Evolutionary conservation across 2,888 invertebrate genomes (phyloP), one percentile per base, ranked within the genome.

Genomic region (Tolmerus cingulatus): DNA sequence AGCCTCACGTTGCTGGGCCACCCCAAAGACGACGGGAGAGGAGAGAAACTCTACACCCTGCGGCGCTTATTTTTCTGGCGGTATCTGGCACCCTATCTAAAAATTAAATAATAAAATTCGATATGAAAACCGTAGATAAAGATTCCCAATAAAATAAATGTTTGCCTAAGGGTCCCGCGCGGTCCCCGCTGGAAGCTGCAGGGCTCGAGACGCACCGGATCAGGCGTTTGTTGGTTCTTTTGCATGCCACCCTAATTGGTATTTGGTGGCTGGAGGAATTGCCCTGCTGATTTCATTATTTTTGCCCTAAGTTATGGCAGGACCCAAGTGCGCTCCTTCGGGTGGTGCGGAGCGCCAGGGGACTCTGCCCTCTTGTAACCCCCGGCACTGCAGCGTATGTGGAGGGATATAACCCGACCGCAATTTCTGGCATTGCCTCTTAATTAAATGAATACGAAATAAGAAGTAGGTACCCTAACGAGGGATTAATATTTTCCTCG

Each of bases 21-120:
- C 30, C 5, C 82, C 55, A 14, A n/a, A 27, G 46, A 51, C 23
- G 46, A 51, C 23, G 51, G 51, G 27, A 66, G n/a, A 1, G 37
- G n/a, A 23, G 82, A 82, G 34, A 55, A 57, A 82, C 66, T 57
- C 34, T 57, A 66, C 37, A 66, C 66, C 82, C 82, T 82, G 23
- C 57, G 51, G 82, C 37, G 82, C 37, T 82, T 78, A 66, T 78
- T 82, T 82, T 82, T 57, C 40, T 23, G 57, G 16, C 43, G 12
- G 85, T 74, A 30, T 74, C 46, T 74, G 43, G 27, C 74, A 85
- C 85, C 85, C 85, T 37, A 82, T 74, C 74, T 74, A 85, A 85
- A 84, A 85, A 85, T 85, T 85, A 85, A 85, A 85, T 85, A 85
- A 85, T 85, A 85, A 85, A 85, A 85, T 43, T 85, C 74, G 85